A percentile compares a stretch with the other conserved stretches of the same genome.
These are phyloP conservation scores for Vespertilio murinus DNA, from an alignment of 2,797 vertebrate species.

Conservation along the genomic window DNA sequence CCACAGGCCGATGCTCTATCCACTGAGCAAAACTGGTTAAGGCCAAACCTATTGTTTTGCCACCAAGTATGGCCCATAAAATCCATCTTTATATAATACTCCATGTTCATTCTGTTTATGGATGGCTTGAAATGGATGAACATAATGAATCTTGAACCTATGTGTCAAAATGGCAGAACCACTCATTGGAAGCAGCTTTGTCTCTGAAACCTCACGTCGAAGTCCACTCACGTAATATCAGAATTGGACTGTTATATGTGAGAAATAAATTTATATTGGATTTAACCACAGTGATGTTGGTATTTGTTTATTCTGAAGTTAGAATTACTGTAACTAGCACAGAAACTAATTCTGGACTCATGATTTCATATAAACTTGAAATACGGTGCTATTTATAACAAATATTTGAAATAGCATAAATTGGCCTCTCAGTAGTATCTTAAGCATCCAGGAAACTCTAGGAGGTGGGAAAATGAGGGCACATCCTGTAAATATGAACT, in stretches of 20 bases:
- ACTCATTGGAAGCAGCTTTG: neutral
- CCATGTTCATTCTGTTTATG: neutral
- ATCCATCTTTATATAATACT: neutral
- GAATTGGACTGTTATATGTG: neutral
- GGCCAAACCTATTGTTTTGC: neutral
- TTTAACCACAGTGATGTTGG: neutral
- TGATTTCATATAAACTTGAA: constrained; percentile 6
- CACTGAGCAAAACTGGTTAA: no score
- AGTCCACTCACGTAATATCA: neutral
- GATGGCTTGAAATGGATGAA: neutral
- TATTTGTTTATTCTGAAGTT: constrained; percentile 24
- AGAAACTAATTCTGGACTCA: neutral
- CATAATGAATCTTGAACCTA: neutral
- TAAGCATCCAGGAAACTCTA: neutral
- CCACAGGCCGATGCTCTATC: no score
- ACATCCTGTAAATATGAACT: neutral
- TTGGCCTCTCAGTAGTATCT: neutral
- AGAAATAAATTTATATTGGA: neutral
- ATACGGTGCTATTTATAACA: neutral
- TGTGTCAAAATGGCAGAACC: neutral
- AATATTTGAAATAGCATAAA: neutral
- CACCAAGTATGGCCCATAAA: neutral
- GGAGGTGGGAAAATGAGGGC: neutral
- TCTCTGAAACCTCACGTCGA: neutral
- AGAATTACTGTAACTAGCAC: neutral